Evolutionary conservation across 2,888 invertebrate species (phyloP).

Genomic region (Melanostoma scalare): DNA sequence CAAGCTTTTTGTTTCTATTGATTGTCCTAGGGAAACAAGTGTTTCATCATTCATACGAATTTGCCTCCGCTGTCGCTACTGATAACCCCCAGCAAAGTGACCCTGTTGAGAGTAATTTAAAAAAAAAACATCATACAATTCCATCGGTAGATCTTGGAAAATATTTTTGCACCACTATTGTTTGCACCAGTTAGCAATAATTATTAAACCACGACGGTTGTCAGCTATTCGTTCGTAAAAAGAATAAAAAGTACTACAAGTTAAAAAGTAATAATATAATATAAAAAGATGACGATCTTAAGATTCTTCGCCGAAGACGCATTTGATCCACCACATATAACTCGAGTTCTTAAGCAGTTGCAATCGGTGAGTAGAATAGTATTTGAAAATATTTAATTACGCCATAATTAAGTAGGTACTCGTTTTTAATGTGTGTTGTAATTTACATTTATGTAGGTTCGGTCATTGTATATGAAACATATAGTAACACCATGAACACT

Average conservation of each 20-base stretch:
- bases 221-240: not conserved
- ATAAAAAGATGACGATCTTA: conserved; percentile 83
- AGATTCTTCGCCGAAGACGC: conserved; percentile 86
- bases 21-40: conserved; percentile 10
- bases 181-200: conserved; percentile 23
- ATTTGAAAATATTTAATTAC: conserved; percentile 11
- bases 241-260: not conserved
- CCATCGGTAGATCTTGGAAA: conserved; percentile 17
- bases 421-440: too few species aligned
- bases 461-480: too few species aligned
- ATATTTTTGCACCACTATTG: conserved; percentile 29
- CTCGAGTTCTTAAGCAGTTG: conserved; percentile 84
- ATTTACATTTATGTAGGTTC: too few species aligned
- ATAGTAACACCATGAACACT: too few species aligned
- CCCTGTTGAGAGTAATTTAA: conserved; percentile 31
- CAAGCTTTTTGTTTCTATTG: conserved; percentile 29
- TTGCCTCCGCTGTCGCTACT: conserved; percentile 24
- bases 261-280: not conserved
- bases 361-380: conserved; percentile 79
- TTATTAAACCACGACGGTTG: conserved; percentile 9
- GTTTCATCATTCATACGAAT: not conserved
- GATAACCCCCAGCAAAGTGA: conserved; percentile 66
- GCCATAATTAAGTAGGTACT: not conserved
- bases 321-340: conserved; percentile 84
- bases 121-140: conserved; percentile 34